Evolutionary conservation across 2,797 vertebrate genomes (phyloP).

Genomic region (Alectoris magna): DNA sequence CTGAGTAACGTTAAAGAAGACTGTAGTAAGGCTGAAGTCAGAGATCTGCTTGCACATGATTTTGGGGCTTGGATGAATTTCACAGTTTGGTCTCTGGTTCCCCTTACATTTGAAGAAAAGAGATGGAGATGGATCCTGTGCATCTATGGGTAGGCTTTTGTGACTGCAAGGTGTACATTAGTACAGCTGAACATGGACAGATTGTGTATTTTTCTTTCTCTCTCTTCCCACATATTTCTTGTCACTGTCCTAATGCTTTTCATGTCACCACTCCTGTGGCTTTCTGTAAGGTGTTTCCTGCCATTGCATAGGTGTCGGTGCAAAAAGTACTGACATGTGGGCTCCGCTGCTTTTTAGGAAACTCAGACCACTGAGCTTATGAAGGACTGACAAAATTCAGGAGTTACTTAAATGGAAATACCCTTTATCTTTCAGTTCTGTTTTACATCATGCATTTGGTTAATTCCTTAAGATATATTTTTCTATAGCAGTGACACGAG

Average conservation of each 20-base stretch:
- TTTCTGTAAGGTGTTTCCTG: neutral
- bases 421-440: neutral
- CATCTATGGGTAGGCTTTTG: neutral
- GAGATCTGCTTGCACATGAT: neutral
- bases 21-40: neutral
- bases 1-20: neutral
- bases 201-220: neutral
- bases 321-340: neutral
- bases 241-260: neutral
- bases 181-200: neutral
- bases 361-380: neutral
- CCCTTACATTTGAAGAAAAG: neutral
- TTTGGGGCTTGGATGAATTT: neutral
- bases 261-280: accelerated
- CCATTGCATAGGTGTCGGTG: no score
- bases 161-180: neutral
- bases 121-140: neutral
- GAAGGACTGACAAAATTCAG: neutral
- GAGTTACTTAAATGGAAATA: neutral
- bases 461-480: neutral
- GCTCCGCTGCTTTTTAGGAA: neutral
- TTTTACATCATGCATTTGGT: neutral
- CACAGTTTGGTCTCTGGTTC: neutral
- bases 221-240: neutral
- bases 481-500: neutral